Evolutionary conservation across 2,888 invertebrate species (phyloP), one percentile per base, ranked within the genome.

Genomic region (Zele albiditarsus): DNA sequence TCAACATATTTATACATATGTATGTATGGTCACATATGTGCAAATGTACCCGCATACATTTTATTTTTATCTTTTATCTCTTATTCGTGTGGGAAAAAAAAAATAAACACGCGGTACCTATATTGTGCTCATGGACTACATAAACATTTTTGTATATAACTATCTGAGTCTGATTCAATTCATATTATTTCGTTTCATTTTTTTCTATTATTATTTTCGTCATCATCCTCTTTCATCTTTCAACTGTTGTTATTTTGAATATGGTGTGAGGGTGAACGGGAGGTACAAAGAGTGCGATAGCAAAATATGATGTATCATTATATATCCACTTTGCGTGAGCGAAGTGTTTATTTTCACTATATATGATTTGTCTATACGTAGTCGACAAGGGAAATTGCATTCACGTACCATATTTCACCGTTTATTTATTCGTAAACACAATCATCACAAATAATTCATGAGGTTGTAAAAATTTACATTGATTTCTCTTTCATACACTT

Each of bases 261-360:
- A 12, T 38, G 12, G 12, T 12, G 38, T 38, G 38, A 38, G 38
- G 38, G 62, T 31, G 20, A n/a, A 14, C 16, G 58, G 20, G 42
- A 62, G 58, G 25, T 2, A 38, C 75, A 66, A 53, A 16, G 42
- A 68, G 38, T 33, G 42, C 49, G 70, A 53, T 38, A 38, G 10
- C 60, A 46, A 66, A 66, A 57, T 73, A 60, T 38, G 42, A 57
- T 67, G 69, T 68, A 62, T 66, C 66, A 72, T 68, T 38, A 46
- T 66, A 69, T 71, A 73, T 75, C 79, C 83, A 81, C 82, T 85
- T 84, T 82, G 80, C 84, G 81, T 84, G 85, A 85, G 83, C 85
- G 82, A 84, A 82, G 85, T 85, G 84, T 69, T 73, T 82, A 80
- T 71, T 78, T 75, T 77, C 74, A 80, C 68, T 38, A 38, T 84